phyloP scores from a whole-genome alignment of 1,140 invertebrate species.

The Branchinecta lindahli region DNA sequence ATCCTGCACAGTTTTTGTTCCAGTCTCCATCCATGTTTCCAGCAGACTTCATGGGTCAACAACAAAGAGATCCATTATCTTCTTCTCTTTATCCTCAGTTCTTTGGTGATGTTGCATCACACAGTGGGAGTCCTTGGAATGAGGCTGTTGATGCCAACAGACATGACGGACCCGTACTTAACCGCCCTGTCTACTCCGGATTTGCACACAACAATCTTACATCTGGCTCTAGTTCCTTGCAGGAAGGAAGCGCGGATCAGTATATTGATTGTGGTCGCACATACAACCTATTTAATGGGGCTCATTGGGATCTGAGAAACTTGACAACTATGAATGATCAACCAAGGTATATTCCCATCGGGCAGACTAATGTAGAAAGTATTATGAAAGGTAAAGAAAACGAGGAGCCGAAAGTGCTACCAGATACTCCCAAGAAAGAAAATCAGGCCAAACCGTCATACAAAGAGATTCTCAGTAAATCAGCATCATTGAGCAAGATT shows the following conservation, averaged over 20 bases:
- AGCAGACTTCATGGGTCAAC: background rate
- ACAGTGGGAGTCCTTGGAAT: background rate
- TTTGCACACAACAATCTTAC: background rate
- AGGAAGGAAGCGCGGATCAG: background rate
- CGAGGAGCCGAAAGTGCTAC: background rate
- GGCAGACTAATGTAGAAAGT: background rate
- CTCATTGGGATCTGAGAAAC: background rate
- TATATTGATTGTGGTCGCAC: background rate
- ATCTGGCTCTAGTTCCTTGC: background rate
- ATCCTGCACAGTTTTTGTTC: background rate
- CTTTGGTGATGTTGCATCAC: background rate
- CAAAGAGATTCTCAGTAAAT: slow-evolving; percentile 9
- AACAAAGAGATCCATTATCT: background rate
- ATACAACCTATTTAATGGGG: slow-evolving; percentile 3
- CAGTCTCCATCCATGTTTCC: background rate
- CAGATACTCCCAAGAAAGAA: background rate
- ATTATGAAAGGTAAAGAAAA: background rate
- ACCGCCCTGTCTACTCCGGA: background rate
- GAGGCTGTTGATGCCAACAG: background rate
- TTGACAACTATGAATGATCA: background rate
- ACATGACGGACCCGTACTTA: background rate
- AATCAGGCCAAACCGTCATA: background rate
- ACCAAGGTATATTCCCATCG: background rate
- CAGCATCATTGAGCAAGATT: background rate
- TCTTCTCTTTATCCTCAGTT: background rate